Conservation (phyloP, 1,140 invertebrate genomes). For the Trinorchestia longiramus region DNA sequence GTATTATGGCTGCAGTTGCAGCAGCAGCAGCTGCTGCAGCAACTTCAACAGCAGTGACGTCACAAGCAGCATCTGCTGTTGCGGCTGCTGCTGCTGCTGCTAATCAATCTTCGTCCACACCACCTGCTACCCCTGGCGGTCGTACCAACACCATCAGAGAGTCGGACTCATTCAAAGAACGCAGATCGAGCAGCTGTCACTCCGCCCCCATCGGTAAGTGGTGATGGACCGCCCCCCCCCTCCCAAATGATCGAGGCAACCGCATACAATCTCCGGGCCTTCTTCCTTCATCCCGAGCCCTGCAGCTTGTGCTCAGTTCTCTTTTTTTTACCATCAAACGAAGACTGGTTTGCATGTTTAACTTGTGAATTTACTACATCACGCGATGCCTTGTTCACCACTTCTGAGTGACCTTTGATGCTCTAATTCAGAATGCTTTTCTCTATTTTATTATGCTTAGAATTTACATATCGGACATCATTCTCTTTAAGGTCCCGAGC, state of each 20-base stretch:
- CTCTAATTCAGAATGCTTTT: slow-evolving; percentile 47
- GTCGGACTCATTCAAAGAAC: slow-evolving; percentile 20
- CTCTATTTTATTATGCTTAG: slow-evolving; percentile 18
- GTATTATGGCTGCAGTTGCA: slow-evolving; percentile 55
- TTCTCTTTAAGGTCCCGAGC: background rate
- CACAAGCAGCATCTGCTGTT: slow-evolving; percentile 16
- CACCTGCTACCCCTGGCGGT: slow-evolving; percentile 36
- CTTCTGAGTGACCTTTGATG: slow-evolving; percentile 41
- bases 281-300: slow-evolving; percentile 1
- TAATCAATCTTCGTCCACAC: slow-evolving; percentile 41
- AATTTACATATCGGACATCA: background rate
- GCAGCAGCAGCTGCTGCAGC: slow-evolving; percentile 56
- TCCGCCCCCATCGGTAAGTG: slow-evolving; percentile 35
- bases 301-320: slow-evolving; percentile 35
- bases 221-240: background rate
- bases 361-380: slow-evolving; percentile 37
- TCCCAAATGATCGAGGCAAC: background rate
- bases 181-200: slow-evolving; percentile 40
- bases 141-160: slow-evolving; percentile 32
- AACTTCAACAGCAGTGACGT: slow-evolving; percentile 39
- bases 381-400: slow-evolving; percentile 49
- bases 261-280: background rate
- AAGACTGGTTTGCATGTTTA: slow-evolving; percentile 52
- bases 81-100: background rate
- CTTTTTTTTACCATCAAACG: slow-evolving; percentile 41